phyloP scores from a whole-genome alignment of 2,113 vertebrate genomes.

The Cyprinodon tularosa region DNA sequence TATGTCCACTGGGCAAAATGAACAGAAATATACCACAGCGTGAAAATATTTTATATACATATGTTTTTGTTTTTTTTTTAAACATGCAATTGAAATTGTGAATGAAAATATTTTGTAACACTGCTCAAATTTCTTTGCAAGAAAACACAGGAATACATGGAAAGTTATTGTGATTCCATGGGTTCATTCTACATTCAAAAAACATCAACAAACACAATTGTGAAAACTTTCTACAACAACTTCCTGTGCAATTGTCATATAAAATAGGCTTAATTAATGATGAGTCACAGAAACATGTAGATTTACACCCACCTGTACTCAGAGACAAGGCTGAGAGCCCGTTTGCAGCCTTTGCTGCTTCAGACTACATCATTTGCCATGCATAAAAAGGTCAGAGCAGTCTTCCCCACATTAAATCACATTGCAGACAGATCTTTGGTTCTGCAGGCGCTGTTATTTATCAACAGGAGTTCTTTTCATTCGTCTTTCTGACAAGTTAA shows the following conservation, averaged over 20 bases:
- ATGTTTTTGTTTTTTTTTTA: too few species aligned
- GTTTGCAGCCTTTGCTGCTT: constrained; percentile 25
- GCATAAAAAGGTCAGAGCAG: constrained; percentile 57
- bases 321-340: constrained; percentile 13
- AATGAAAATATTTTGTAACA: too few species aligned
- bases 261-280: constrained; percentile 1
- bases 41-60: too few species aligned
- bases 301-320: constrained; percentile 4
- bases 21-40: too few species aligned
- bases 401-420: constrained; percentile 32
- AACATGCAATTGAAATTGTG: too few species aligned
- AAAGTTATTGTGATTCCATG: neutral
- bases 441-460: constrained; percentile 26
- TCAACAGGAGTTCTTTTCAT: neutral
- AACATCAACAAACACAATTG: constrained; percentile 4
- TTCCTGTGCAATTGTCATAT: constrained; percentile 2
- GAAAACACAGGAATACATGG: too few species aligned
- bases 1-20: too few species aligned
- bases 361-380: constrained; percentile 37
- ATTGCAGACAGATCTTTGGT: neutral
- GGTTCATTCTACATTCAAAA: neutral
- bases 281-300: neutral
- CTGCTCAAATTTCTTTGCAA: too few species aligned
- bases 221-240: constrained; percentile 6
- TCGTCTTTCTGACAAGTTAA: constrained; percentile 20